Conservation (phyloP, 1,140 invertebrate species). For the Araneus ventricosus region DNA sequence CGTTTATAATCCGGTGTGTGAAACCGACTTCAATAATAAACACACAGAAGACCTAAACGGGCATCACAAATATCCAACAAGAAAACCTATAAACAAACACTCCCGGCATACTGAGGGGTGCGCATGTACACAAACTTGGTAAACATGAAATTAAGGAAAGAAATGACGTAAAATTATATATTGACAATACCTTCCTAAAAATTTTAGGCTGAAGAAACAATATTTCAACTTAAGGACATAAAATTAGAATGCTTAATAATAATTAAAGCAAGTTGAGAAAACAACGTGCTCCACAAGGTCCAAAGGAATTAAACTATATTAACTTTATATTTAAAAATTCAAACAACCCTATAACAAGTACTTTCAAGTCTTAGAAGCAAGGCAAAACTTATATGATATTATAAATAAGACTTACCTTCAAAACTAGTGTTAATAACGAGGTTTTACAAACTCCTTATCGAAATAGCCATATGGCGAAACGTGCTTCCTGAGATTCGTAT, state of each 20-base stretch:
- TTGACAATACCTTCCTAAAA: background rate
- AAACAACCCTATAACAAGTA: background rate
- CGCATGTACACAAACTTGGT: background rate
- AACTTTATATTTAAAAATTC: background rate
- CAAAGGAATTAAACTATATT: background rate
- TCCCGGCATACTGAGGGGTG: background rate
- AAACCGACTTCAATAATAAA: too few species aligned
- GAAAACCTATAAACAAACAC: background rate
- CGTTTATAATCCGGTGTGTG: too few species aligned
- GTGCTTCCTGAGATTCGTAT: conserved; percentile 65
- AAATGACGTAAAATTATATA: background rate
- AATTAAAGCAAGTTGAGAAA: background rate
- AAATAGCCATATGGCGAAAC: conserved; percentile 74
- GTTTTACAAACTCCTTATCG: conserved; percentile 70
- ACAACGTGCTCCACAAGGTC: conserved; percentile 10
- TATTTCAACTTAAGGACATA: background rate
- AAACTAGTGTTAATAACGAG: conserved; percentile 5
- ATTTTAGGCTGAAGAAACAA: background rate
- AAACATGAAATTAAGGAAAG: background rate
- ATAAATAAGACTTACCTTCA: conserved; percentile 49
- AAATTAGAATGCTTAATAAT: background rate
- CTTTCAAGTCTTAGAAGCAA: background rate
- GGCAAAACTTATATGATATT: background rate
- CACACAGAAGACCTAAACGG: too few species aligned
- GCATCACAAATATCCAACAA: background rate